Evolutionary conservation across 2,888 invertebrate species (phyloP), one percentile per base, ranked within the genome.

Genomic region (Clusia tigrina): DNA sequence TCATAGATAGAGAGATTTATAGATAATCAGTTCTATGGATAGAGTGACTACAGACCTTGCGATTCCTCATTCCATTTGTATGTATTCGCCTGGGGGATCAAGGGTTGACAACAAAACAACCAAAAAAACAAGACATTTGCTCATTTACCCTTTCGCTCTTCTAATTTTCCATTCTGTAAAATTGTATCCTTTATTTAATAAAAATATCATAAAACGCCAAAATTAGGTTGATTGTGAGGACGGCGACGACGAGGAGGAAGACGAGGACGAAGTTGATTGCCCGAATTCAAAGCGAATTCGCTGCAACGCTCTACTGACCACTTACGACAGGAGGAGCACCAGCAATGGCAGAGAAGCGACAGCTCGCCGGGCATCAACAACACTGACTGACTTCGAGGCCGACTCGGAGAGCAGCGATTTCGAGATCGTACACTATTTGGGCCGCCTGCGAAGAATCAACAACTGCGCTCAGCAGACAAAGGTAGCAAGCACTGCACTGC

Each of bases 401-500:
- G 88, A 88, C 74, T 88, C 88, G 54, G 88, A 88, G 72, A 84
- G 83, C 69, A 84, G 84, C 69, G 85, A 87, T 67, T 77, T 78
- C 63, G 84, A 86, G 84, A 71, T 86, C 81, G 71, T 74, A 61
- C 75, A 76, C 60, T 71, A 76, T 17, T 17, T 73, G 64, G 55
- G 69, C 58, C 66, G 74, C 5, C 42, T 63, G 62, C 52, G 70
- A 53, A 12, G 56, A 52, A 9, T 48, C 54, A 57, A 58, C 54
- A 48, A 24, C 38, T 2, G 54, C 54, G 17, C 2, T 3, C 54
- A 51, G 17, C 61, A 60, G 10, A 22, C 42, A 37, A 18, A 55
- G 32, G 24, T 38, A 23, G 25, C 56, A 58, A 48, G 48, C 56
- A 53, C 60, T 24, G 20, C 51, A 6, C 51, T 9, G 6, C n/a